Conservation (phyloP, 2,888 invertebrate genomes). For the Drosophila suboccidentalis region DNA sequence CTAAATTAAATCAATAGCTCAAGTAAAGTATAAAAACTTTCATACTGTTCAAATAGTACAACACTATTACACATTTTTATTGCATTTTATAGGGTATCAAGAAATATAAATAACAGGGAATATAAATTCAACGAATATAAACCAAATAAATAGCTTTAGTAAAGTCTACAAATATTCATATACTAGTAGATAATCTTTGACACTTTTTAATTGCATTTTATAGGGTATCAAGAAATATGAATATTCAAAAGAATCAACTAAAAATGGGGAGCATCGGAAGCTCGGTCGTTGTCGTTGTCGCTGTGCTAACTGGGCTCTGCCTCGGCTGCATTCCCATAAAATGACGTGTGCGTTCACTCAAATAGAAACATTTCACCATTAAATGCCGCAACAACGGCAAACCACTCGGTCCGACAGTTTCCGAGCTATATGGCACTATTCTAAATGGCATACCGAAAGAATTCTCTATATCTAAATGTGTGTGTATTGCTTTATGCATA, state of each 20-base stretch:
- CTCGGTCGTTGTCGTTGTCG: constrained; percentile 7
- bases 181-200: background rate
- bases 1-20: too few relatives aligned
- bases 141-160: background rate
- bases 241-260: constrained; percentile 32
- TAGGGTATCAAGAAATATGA: constrained; percentile 2
- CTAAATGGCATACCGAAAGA: constrained; percentile 47
- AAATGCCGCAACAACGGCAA: constrained; percentile 42
- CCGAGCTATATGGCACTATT: constrained; percentile 34
- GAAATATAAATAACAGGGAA: background rate
- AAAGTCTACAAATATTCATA: too few relatives aligned
- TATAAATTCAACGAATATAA: background rate
- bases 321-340: constrained; percentile 64
- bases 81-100: too few relatives aligned
- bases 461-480: constrained; percentile 22
- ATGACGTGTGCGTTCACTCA: constrained; percentile 74
- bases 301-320: constrained; percentile 13
- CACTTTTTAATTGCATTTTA: background rate
- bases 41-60: too few relatives aligned
- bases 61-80: too few relatives aligned
- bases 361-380: constrained; percentile 75
- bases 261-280: constrained; percentile 36
- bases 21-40: too few relatives aligned
- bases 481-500: constrained; percentile 39
- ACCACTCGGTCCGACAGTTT: constrained; percentile 47